Evolutionary conservation across 2,113 vertebrate species (phyloP), one percentile per base, ranked within the genome.

Genomic region (Lathamus discolor): DNA sequence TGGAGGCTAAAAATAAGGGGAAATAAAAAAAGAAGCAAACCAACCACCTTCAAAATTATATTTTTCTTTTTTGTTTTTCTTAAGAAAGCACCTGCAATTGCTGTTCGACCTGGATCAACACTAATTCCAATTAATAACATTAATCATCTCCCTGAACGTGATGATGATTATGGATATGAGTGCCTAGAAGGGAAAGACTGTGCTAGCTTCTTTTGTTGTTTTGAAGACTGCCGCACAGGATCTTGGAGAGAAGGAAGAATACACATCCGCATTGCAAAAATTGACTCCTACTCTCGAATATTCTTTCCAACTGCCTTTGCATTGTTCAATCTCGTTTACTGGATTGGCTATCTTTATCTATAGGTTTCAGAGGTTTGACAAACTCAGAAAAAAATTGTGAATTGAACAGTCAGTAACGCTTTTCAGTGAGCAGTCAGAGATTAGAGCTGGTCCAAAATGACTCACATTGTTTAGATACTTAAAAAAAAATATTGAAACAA

Each of bases 221-320:
- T 99, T 55, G 99, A 99, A 61, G 99, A 99, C 96, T 99, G 99
- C 89, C 99, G 98, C 94, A 98, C 99, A 24, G 99, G 99, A 51
- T 98, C 98, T 8, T 99, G 99, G 99, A 98, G 99, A 55, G 98
- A 99, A 95, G 99, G 99, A 96, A 97, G 99, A 87, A 98, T 99
- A 98, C 99, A 99, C 62, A 99, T 99, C n/a, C 99, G 98, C 39
- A 98, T 99, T 88, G 99, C 99, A 85, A 99, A 99, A 98, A 99
- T 99, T 63, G 99, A 99, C 96, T 99, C 99, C 13, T 99, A 99
- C 79, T 98, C 99, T 6, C 95, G 99, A 95, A 99, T 99, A 97
- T 99, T 99, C 94, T 99, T 99, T 90, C 99, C 99, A 41, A 99
- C 99, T 64, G 99, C 99, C 63, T 99, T 99, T 94, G 99, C 99